These are phyloP conservation scores for Acinonyx jubatus DNA, from an alignment of 2,113 vertebrate species.

Conservation along the genomic window DNA sequence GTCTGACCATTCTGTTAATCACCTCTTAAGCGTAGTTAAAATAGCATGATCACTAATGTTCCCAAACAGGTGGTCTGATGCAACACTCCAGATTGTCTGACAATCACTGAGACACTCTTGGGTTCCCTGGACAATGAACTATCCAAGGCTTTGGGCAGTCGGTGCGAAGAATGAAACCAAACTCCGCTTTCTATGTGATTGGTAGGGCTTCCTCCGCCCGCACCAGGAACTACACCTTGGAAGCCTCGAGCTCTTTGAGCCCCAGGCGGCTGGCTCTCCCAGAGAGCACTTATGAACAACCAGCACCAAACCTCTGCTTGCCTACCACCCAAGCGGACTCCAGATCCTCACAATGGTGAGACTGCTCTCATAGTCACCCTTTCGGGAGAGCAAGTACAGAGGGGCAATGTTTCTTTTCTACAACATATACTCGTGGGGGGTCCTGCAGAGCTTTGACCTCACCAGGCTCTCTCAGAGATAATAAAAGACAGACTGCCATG, in stretches of 20 bases:
- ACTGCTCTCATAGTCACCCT: background rate
- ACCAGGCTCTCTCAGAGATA: background rate
- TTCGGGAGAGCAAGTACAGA: background rate
- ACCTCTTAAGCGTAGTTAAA: background rate
- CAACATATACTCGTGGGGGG: accelerated
- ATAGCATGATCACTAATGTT: background rate
- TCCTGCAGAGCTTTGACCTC: background rate
- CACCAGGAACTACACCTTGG: background rate
- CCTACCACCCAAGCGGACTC: too few relatives aligned
- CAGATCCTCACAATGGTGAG: background rate
- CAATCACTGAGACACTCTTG: background rate
- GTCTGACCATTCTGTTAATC: background rate
- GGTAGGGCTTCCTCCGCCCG: background rate
- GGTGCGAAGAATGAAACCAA: background rate
- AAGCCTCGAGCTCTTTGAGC: background rate
- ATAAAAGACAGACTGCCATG: background rate
- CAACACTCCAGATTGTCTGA: background rate
- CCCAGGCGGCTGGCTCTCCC: background rate
- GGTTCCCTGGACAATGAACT: background rate
- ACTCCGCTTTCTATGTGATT: background rate
- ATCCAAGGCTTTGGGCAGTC: background rate
- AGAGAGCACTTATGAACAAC: background rate
- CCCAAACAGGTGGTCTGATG: background rate
- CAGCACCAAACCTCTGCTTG: background rate
- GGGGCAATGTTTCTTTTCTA: background rate